Evolutionary conservation across 2,888 invertebrate species (phyloP).

Genomic region (Penaeus monodon): DNA sequence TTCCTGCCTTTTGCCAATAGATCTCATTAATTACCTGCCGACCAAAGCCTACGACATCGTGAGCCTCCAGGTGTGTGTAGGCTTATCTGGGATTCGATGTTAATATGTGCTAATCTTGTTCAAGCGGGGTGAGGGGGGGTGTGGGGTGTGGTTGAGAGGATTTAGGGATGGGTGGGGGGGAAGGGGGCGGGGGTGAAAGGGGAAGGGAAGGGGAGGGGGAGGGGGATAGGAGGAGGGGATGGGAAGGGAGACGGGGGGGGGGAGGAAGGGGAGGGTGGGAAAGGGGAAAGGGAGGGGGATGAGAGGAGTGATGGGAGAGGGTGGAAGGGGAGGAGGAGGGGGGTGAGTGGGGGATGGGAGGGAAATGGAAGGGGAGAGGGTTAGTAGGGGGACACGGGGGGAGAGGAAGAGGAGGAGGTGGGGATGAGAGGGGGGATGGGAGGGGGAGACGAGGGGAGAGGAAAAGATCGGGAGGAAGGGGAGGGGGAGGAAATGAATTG

Average conservation of each 20-base stretch:
- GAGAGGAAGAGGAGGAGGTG: background rate
- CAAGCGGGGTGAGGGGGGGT: too few relatives aligned
- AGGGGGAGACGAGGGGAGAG: background rate
- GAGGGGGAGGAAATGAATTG: too few relatives aligned
- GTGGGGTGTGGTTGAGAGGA: too few relatives aligned
- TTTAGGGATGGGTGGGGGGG: background rate
- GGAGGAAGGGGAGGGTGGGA: background rate
- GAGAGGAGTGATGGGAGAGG: too few relatives aligned
- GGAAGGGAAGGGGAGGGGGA: too few relatives aligned
- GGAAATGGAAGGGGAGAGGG: slow-evolving; percentile 1
- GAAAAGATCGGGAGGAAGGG: background rate
- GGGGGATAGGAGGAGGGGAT: background rate
- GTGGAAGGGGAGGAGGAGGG: too few relatives aligned
- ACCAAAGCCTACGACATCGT: background rate
- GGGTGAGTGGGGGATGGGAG: background rate
- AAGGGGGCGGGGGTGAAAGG: background rate
- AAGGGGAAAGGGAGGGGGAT: too few relatives aligned
- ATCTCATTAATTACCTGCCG: background rate
- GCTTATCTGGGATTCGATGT: too few relatives aligned
- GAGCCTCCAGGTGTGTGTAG: too few relatives aligned
- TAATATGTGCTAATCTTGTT: too few relatives aligned
- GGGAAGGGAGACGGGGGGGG: background rate
- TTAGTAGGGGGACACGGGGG: slow-evolving; percentile 5
- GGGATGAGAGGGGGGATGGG: slow-evolving; percentile 7
- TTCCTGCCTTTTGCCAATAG: too few relatives aligned